Conservation (phyloP, 2,888 invertebrate species). For the Resseliella maxima region DNA sequence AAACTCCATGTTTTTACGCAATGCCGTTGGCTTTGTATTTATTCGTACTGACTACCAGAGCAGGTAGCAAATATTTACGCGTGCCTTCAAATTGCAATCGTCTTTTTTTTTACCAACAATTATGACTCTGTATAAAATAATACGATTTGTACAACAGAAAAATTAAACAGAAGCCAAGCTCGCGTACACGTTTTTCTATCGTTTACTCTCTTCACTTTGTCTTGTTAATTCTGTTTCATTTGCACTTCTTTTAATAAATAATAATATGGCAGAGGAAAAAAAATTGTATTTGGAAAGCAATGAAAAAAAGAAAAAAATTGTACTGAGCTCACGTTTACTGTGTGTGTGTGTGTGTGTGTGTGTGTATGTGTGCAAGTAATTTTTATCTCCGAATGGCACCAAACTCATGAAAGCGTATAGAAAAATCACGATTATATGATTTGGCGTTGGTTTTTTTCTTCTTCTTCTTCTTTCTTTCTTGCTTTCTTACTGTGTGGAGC, state of each 20-base stretch:
- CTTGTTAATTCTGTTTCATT: background rate
- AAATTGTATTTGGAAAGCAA: conserved; percentile 11
- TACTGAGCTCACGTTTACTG: background rate
- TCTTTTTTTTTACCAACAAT: background rate
- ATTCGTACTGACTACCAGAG: background rate
- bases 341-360: background rate
- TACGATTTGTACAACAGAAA: conserved; percentile 9
- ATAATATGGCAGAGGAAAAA: background rate
- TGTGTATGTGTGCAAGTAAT: background rate
- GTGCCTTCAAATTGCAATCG: background rate
- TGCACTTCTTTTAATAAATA: conserved; percentile 39
- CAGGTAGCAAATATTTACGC: conserved; percentile 2
- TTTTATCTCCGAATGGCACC: conserved; percentile 55
- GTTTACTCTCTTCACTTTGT: background rate
- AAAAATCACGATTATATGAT: conserved; percentile 49
- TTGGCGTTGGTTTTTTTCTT: background rate
- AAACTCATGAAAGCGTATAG: conserved; percentile 55
- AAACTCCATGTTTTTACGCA: background rate
- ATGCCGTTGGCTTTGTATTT: background rate
- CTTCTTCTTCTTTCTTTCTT: background rate
- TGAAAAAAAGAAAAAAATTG: background rate
- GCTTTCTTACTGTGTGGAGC: background rate
- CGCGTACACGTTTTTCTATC: conserved; percentile 17
- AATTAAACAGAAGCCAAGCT: conserved; percentile 9
- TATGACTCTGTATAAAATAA: conserved; percentile 31